phyloP scores from a whole-genome alignment of 2,888 invertebrate genomes.

The Ptychoptera contaminata region DNA sequence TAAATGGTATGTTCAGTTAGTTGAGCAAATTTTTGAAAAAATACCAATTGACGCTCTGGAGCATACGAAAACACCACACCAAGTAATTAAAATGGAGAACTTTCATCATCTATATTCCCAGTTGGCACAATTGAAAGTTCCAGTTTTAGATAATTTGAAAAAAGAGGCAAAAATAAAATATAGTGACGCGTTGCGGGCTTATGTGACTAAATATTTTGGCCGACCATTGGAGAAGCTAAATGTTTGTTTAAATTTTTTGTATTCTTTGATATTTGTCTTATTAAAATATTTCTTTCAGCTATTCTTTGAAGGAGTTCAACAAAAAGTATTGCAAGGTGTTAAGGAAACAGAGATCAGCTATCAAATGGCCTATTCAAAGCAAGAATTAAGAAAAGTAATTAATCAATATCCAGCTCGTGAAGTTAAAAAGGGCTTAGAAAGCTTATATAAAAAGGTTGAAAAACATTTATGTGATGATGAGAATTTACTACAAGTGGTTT shows the following conservation, averaged over 20 bases:
- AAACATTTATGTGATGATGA: constrained; percentile 93
- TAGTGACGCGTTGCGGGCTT: constrained; percentile 73
- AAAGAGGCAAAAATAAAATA: constrained; percentile 86
- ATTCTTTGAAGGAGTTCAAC: constrained; percentile 95
- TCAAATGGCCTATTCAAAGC: constrained; percentile 93
- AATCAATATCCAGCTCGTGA: constrained; percentile 85
- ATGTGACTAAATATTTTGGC: constrained; percentile 91
- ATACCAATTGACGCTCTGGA: constrained; percentile 63
- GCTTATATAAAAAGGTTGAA: constrained; percentile 88
- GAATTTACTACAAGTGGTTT: constrained; percentile 86
- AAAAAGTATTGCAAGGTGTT: constrained; percentile 82
- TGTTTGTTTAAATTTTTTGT: constrained; percentile 35
- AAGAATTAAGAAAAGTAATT: constrained; percentile 87
- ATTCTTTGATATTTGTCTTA: neutral
- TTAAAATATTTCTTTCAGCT: constrained; percentile 37
- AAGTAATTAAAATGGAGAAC: constrained; percentile 91
- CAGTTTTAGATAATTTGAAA: constrained; percentile 69
- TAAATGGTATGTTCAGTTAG: constrained; percentile 73
- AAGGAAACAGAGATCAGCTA: constrained; percentile 96
- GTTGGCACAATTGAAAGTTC: constrained; percentile 76
- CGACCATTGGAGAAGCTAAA: constrained; percentile 81
- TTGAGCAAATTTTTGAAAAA: constrained; percentile 70
- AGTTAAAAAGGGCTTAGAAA: constrained; percentile 85
- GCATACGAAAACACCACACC: constrained; percentile 81
- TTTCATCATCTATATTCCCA: constrained; percentile 84